These are phyloP conservation scores for Nothoprocta pentlandii DNA, from an alignment of 2,113 vertebrate genomes.

Conservation along the genomic window DNA sequence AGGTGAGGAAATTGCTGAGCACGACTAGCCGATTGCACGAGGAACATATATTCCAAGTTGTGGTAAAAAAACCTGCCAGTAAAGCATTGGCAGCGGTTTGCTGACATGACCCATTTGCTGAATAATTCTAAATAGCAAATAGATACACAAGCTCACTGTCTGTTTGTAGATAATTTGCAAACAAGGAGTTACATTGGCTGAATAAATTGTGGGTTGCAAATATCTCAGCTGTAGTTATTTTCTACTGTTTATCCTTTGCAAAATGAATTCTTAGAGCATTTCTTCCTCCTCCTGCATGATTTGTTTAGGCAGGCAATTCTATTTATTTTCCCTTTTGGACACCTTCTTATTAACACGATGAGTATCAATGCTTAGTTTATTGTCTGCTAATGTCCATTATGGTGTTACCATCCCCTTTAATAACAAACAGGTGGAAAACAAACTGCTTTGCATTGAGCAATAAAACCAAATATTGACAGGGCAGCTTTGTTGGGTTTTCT, in stretches of 20 bases:
- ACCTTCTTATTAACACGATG: not conserved
- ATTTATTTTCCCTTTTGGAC: constrained; percentile 15
- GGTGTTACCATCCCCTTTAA: not conserved
- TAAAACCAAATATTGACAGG: constrained; percentile 27
- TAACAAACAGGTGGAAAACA: not conserved
- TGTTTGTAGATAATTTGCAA: not conserved
- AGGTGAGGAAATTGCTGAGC: not conserved
- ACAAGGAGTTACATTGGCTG: not conserved
- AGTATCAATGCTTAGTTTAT: not conserved
- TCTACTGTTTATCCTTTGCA: not conserved
- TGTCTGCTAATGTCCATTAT: not conserved
- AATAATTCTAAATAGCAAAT: constrained; percentile 1
- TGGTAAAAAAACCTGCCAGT: not conserved
- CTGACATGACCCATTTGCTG: constrained; percentile 20
- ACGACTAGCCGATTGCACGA: not conserved
- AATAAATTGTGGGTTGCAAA: not conserved
- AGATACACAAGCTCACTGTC: not conserved
- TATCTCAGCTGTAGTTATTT: not conserved
- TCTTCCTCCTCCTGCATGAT: fast-evolving
- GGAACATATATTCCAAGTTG: not conserved
- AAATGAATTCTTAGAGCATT: not conserved
- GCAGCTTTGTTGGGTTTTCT: not conserved
- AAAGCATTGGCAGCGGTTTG: not conserved
- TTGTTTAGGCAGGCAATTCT: not conserved
- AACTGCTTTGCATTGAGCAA: fast-evolving